Evolutionary conservation across 2,797 vertebrate species (phyloP), one percentile per base, ranked within the genome.

Genomic region (Xiphorhynchus erythropygius): DNA sequence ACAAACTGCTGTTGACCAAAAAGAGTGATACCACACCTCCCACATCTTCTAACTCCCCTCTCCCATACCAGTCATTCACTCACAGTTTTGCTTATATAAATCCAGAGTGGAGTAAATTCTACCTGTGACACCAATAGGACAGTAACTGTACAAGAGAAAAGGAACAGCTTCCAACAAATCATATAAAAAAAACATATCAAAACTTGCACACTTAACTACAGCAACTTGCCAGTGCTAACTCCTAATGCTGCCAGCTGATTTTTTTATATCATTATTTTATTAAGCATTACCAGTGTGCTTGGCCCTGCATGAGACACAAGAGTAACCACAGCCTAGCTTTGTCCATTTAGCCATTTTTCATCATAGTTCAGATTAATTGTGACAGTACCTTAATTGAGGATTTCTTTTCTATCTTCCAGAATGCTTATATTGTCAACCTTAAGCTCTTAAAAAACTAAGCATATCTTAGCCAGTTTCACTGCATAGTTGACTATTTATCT

Each of bases 381-480:
- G 95, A 95, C 93, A 93, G 60, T 74, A 67, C 63, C 42, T 91
- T 94, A 96, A 96, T 15, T 91, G 84, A 91, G 56, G 80, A 95
- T 91, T 95, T 94, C 30, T 87, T 94, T 93, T 92, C 86, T 91
- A 67, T 91, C 87, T 96, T 94, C 67, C 74, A 89, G 56, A 44
- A 93, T 91, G 80, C 53, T 93, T 96, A 80, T 77, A 95, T 93
- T 93, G 86, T 93, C 95, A 95, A 77, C 78, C 42, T 93, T 94
- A 96, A 93, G 89, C 87, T 96, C 46, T 55, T 65, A 84, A 74
- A 90, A 92, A 90, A 10, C 70, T 67, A 91, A 90, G 93, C 87
- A 96, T 94, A 93, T 93, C 91, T 93, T 94, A 94, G 67, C 55
- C 74, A 91, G 74, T 74, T 94, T 96, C 83, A 68, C 56, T 75